These are phyloP conservation scores for Drosophila subquinaria DNA, from an alignment of 2,888 invertebrate genomes.

Conservation along the genomic window DNA sequence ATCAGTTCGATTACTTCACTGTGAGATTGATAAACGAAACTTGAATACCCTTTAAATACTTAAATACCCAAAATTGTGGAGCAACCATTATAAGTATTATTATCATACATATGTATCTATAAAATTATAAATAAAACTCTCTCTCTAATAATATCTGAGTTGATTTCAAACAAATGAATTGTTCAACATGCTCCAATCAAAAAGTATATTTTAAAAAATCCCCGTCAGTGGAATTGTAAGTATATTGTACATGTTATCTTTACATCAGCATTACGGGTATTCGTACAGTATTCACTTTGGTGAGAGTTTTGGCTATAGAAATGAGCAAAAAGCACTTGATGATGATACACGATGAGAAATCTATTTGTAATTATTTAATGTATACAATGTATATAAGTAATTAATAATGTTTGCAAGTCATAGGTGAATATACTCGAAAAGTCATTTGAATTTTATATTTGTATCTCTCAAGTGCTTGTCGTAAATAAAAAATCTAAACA, in stretches of 20 bases:
- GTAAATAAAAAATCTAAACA: background rate
- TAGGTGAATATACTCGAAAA: slow-evolving; percentile 16
- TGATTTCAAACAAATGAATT: background rate
- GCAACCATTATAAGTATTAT: slow-evolving; percentile 16
- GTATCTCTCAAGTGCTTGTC: slow-evolving; percentile 1
- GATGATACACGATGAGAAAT: background rate
- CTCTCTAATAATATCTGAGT: background rate
- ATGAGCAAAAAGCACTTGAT: background rate
- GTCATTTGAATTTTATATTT: slow-evolving; percentile 5
- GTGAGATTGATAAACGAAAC: background rate
- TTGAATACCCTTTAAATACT: background rate
- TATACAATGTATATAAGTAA: background rate
- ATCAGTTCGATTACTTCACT: background rate
- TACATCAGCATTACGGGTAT: slow-evolving; percentile 6
- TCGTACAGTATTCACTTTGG: background rate
- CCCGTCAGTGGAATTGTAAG: slow-evolving; percentile 1
- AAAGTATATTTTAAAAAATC: background rate
- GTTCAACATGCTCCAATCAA: background rate
- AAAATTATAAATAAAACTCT: slow-evolving; percentile 9
- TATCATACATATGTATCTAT: background rate
- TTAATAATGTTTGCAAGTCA: slow-evolving; percentile 15
- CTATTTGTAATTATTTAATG: slow-evolving; percentile 4
- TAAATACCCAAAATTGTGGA: background rate
- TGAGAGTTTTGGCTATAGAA: slow-evolving; percentile 8
- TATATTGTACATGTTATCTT: background rate